Conservation (phyloP, 2,797 vertebrate genomes). For the Schizothorax lantsangensis region DNA sequence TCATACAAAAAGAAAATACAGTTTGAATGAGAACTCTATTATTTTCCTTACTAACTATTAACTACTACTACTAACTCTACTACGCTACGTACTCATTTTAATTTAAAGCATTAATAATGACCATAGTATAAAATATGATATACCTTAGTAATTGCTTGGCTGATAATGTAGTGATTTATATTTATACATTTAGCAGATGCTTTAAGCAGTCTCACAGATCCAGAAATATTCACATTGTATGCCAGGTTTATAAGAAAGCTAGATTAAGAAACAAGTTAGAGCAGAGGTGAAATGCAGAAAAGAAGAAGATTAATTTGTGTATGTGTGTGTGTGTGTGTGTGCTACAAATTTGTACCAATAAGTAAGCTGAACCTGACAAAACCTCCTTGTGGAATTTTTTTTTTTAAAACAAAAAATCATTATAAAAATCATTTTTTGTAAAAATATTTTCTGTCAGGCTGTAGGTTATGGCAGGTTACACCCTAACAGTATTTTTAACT, state of each 20-base stretch:
- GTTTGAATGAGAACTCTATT: no score
- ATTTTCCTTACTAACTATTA: no score
- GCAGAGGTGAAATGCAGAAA: neutral
- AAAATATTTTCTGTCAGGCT: no score
- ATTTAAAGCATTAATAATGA: neutral
- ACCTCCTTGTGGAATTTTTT: no score
- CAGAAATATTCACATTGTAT: neutral
- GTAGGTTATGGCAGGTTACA: no score
- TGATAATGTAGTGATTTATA: neutral
- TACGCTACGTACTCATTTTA: neutral
- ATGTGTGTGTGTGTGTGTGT: no score
- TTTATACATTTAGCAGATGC: neutral
- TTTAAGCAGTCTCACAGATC: neutral
- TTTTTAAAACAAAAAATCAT: no score
- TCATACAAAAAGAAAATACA: neutral
- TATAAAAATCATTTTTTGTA: no score
- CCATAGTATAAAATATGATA: neutral
- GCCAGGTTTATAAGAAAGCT: neutral
- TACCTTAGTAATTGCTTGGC: neutral
- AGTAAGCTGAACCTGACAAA: no score
- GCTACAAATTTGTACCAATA: no score
- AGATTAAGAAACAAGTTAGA: neutral
- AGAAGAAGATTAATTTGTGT: neutral
- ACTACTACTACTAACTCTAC: no score
- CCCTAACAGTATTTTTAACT: no score